phyloP scores from a whole-genome alignment of 2,797 vertebrate genomes.

The Sciurus vulgaris region DNA sequence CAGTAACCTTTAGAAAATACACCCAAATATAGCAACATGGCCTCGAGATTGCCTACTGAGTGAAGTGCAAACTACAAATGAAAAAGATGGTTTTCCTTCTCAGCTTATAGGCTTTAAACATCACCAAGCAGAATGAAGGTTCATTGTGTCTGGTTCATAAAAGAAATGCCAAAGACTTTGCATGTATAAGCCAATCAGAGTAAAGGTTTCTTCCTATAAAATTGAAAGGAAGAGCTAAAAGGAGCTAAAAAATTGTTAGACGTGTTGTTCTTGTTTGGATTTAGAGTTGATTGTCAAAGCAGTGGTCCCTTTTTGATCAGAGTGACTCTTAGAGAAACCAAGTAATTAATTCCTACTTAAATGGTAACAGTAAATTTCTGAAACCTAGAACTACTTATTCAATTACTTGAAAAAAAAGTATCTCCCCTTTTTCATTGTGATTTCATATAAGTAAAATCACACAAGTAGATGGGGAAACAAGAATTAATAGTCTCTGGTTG shows the following conservation, averaged over 20 bases:
- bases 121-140: not conserved
- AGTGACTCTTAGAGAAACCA: slow-evolving; percentile 43
- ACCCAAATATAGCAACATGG: not conserved
- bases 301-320: slow-evolving; percentile 61
- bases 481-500: slow-evolving; percentile 58
- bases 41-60: slow-evolving; percentile 33
- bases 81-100: slow-evolving; percentile 13
- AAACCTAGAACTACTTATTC: slow-evolving; percentile 6
- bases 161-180: slow-evolving; percentile 49
- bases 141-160: not conserved
- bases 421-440: slow-evolving; percentile 53
- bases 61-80: slow-evolving; percentile 38
- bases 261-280: slow-evolving; percentile 71
- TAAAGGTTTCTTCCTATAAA: slow-evolving; percentile 54
- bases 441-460: slow-evolving; percentile 17
- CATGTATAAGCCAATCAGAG: not conserved
- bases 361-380: slow-evolving; percentile 48
- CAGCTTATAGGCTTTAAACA: not conserved
- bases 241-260: slow-evolving; percentile 48
- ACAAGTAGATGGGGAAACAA: slow-evolving; percentile 35
- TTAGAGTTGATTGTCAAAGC: slow-evolving; percentile 80
- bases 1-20: slow-evolving; percentile 37
- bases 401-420: not conserved
- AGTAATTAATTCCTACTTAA: slow-evolving; percentile 49
- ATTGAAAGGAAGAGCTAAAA: slow-evolving; percentile 57